Evolutionary conservation across 2,888 invertebrate genomes (phyloP).

Genomic region (Tuta absoluta): DNA sequence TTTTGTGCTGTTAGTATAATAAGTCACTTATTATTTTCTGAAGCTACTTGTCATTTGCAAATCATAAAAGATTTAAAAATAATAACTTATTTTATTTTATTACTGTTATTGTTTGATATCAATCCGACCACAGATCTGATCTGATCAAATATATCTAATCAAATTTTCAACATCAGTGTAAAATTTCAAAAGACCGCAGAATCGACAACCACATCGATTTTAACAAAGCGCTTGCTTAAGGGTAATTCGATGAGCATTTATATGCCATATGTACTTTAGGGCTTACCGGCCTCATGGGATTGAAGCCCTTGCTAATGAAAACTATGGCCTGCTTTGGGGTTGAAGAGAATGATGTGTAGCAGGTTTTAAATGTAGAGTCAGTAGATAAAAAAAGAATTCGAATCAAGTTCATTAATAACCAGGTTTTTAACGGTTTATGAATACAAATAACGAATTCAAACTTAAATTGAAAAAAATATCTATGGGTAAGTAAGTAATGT

Average conservation of each 20-base stretch:
- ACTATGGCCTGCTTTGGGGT: slow-evolving; percentile 36
- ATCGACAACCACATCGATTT: slow-evolving; percentile 46
- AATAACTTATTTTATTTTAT: no score
- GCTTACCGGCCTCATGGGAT: slow-evolving; percentile 63
- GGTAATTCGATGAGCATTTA: slow-evolving; percentile 76
- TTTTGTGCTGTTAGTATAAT: no score
- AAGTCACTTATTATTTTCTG: no score
- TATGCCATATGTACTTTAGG: slow-evolving; percentile 77
- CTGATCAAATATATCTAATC: background rate
- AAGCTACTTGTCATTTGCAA: no score
- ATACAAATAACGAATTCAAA: no score
- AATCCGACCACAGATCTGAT: background rate
- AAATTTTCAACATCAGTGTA: background rate
- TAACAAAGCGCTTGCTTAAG: slow-evolving; percentile 32
- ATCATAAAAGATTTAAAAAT: no score
- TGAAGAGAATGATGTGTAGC: slow-evolving; percentile 8
- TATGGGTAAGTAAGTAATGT: no score
- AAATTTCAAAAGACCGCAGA: slow-evolving; percentile 19
- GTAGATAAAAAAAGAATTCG: no score
- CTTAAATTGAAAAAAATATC: no score
- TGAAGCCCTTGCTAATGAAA: slow-evolving; percentile 61
- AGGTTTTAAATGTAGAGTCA: background rate
- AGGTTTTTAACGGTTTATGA: no score
- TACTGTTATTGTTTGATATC: no score
- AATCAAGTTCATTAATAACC: no score